Evolutionary conservation across 2,113 vertebrate species (phyloP).

Genomic region (Nymphicus hollandicus): DNA sequence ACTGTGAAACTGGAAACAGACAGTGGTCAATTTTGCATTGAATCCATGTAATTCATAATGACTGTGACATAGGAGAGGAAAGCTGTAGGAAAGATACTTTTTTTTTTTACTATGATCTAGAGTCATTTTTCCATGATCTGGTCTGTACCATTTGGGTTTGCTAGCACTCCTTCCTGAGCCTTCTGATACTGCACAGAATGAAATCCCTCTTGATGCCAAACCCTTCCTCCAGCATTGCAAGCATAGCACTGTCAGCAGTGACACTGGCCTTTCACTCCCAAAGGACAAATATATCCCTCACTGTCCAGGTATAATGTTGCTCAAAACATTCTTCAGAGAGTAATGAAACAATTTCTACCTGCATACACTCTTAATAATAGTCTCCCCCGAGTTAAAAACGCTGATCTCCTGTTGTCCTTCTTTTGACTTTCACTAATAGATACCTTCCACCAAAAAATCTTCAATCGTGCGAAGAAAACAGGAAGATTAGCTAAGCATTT

Average conservation of each 20-base stretch:
- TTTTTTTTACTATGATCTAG: not conserved
- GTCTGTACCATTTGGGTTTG: not conserved
- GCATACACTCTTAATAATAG: not conserved
- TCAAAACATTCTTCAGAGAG: not conserved
- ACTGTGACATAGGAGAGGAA: not conserved
- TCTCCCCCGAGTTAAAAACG: fast-evolving
- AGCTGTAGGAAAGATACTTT: not conserved
- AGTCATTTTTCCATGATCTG: not conserved
- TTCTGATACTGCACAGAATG: not conserved
- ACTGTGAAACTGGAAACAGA: not conserved
- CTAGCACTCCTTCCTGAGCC: not conserved
- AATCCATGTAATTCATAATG: fast-evolving
- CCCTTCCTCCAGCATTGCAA: not conserved
- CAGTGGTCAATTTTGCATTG: not conserved
- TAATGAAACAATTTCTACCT: not conserved
- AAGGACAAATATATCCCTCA: fast-evolving
- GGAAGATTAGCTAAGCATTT: not conserved
- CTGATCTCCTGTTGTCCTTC: not conserved
- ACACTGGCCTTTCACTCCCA: not conserved
- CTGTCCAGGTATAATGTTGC: not conserved
- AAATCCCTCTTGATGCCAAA: not conserved
- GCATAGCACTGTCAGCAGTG: fast-evolving
- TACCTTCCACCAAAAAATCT: not conserved
- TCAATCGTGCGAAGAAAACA: not conserved
- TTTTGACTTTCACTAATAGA: not conserved